Evolutionary conservation across 2,888 invertebrate species (phyloP).

Genomic region (Boloria selene): DNA sequence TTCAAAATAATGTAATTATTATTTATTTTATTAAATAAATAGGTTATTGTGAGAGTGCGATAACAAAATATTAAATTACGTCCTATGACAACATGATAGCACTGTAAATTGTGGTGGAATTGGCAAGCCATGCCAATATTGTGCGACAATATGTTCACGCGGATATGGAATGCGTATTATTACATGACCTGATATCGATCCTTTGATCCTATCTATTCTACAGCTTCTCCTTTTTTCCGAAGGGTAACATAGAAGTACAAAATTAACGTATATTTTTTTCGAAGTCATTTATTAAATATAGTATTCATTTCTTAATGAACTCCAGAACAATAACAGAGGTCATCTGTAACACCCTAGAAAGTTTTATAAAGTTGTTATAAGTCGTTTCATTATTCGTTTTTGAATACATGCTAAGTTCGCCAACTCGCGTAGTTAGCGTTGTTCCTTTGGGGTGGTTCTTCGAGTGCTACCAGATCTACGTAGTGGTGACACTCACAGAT

Average conservation of each 20-base stretch:
- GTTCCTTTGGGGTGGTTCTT: too few relatives aligned
- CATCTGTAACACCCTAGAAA: too few relatives aligned
- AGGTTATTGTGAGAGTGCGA: background rate
- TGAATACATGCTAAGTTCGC: too few relatives aligned
- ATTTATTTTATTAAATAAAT: background rate
- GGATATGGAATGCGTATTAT: slow-evolving; percentile 57
- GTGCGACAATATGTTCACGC: slow-evolving; percentile 48
- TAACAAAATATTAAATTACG: slow-evolving; percentile 11
- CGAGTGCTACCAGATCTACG: too few relatives aligned
- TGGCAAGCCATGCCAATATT: slow-evolving; percentile 50
- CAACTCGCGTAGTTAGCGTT: too few relatives aligned
- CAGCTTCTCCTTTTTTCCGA: background rate
- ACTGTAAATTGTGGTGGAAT: slow-evolving; percentile 41
- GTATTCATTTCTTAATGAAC: too few relatives aligned
- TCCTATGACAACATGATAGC: slow-evolving; percentile 8
- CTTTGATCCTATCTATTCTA: slow-evolving; percentile 10
- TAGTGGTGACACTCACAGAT: too few relatives aligned
- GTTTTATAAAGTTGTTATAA: too few relatives aligned
- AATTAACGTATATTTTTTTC: too few relatives aligned
- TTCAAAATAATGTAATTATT: background rate
- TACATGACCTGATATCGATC: slow-evolving; percentile 47
- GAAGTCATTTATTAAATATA: too few relatives aligned
- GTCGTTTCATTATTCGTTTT: too few relatives aligned
- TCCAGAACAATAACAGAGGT: too few relatives aligned
- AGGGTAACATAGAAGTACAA: background rate